Conservation (phyloP, 2,113 vertebrate species). For the Calcarius ornatus region DNA sequence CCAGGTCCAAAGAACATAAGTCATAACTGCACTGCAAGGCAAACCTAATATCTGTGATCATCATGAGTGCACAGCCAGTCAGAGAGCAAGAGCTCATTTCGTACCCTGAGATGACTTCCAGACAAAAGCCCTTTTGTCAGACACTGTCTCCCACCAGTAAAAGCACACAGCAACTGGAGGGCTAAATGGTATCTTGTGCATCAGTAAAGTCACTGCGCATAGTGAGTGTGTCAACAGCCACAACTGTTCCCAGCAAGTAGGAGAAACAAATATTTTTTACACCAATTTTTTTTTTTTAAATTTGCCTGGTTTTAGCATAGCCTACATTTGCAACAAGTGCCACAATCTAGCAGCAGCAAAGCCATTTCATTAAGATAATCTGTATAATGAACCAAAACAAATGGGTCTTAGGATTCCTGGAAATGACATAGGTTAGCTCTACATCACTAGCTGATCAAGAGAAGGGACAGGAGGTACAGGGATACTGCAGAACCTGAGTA, state of each 20-base stretch:
- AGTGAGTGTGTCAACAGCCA: background rate
- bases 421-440: background rate
- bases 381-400: background rate
- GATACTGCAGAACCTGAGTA: background rate
- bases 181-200: background rate
- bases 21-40: background rate
- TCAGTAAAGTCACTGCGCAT: background rate
- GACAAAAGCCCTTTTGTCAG: background rate
- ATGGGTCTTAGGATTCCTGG: background rate
- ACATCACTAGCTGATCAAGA: background rate
- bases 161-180: background rate
- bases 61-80: background rate
- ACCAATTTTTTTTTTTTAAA: background rate
- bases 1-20: background rate
- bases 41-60: background rate
- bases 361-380: background rate
- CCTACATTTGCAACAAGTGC: background rate
- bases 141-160: background rate
- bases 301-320: background rate
- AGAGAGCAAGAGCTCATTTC: background rate
- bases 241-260: background rate
- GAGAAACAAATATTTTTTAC: background rate
- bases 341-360: background rate
- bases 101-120: background rate
- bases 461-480: background rate